Base-by-base conservation (phyloP, 2,797 vertebrate species). In the Pantherophis alleghaniensis region DNA sequence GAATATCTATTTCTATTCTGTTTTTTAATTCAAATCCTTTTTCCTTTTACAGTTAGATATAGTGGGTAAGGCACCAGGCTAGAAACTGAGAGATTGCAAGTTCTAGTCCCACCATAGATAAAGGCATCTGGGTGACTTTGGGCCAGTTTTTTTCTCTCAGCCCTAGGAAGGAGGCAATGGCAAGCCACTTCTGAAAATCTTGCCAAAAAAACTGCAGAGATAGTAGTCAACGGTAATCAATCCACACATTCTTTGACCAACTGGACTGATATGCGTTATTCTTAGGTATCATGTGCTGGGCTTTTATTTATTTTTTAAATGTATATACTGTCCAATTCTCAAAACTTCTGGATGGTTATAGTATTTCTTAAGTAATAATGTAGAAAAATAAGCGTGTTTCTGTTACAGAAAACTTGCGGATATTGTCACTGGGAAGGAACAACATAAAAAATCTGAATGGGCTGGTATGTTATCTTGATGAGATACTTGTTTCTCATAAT, bases 381-480 rank as follows among this genome's bases (percentile, higher is more conserved):
- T 93, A 96, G 95, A 95, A 51, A 88, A 95, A 79, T 94, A 93
- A 91, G 53, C 91, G 91, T 94, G 90, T 94, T 87, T 97, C 57
- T 95, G 1, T 96, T 97, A 92, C 97, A 99, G 99, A 99, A 97
- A 99, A 99, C 95, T 96, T 99, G 94, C 98, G 97, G 97, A 99
- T 99, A 96, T 97, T 99, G 93, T 99, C 99, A 91, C 97, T 99
- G 97, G 98, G 99, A 96, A 98, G 99, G 96, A 99, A 99, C 97
- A 99, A 99, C 94, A 99, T 99, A 96, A 99, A 99, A 97, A 98
- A 98, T 91, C 97, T 99, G 74, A 98, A 97, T 96, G 99, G 99
- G 96, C 97, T 99, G 98, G 99, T 99, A 97, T 83, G 98, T 93
- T 9, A 87, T 66, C 32, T 26, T 16, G 22, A 6, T 53, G 51